Percentiles rank a stretch among this genome's conserved stretches.
phyloP scores from a whole-genome alignment of 2,113 vertebrate species.

The Poecile atricapillus region DNA sequence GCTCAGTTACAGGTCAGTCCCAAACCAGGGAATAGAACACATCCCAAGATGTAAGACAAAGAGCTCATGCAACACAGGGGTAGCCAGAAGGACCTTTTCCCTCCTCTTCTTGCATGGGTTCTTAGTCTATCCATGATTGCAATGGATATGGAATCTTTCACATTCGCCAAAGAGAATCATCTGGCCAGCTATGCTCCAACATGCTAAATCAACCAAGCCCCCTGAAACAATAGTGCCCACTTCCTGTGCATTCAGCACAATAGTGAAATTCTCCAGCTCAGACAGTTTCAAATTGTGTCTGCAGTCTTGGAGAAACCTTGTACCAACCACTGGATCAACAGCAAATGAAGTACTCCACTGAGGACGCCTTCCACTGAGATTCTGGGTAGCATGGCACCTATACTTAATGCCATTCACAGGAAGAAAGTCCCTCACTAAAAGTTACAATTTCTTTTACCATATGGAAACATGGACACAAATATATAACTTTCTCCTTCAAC shows the following conservation, averaged over 20 bases:
- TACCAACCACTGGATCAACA: neutral
- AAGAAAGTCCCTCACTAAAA: neutral
- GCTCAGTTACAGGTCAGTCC: neutral
- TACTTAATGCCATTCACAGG: accelerated
- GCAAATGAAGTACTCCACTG: neutral
- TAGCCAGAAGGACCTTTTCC: neutral
- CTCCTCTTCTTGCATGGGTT: neutral
- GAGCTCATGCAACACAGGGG: accelerated
- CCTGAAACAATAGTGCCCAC: neutral
- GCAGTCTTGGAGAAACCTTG: neutral
- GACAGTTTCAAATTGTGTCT: neutral
- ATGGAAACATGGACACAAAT: neutral
- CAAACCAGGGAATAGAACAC: neutral
- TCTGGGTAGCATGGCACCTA: accelerated
- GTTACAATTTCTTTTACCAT: neutral
- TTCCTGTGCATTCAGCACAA: neutral
- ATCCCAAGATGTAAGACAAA: neutral
- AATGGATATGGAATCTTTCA: neutral
- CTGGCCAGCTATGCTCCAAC: neutral
- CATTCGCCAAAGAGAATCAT: neutral
- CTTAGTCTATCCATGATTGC: neutral
- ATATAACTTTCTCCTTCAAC: neutral
- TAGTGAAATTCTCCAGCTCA: neutral
- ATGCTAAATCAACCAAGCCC: neutral
- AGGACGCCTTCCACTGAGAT: neutral